Conservation (phyloP, 2,888 invertebrate genomes). For the Drosophila pegasa region DNA sequence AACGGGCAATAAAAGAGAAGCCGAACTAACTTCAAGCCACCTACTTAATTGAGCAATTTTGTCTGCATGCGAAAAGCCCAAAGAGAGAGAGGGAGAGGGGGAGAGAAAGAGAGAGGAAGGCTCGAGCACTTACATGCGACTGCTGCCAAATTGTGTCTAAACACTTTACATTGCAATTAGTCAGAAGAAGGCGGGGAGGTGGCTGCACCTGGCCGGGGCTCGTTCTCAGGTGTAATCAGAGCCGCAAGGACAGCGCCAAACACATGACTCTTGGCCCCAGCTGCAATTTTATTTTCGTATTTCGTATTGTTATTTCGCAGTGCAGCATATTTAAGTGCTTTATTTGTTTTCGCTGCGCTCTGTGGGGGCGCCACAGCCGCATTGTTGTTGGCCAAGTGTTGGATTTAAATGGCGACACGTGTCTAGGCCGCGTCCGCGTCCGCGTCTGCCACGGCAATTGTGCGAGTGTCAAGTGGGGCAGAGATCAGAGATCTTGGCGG, state of each 20-base stretch:
- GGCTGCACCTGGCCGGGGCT: neutral
- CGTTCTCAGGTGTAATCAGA: neutral
- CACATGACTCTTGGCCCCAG: conserved; percentile 27
- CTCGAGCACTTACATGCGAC: conserved; percentile 26
- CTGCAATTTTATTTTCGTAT: conserved; percentile 30
- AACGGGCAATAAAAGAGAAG: conserved; percentile 19
- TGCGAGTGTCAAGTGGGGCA: conserved; percentile 29
- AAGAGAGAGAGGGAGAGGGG: neutral
- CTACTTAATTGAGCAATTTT: conserved; percentile 64
- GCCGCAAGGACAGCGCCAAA: conserved; percentile 27
- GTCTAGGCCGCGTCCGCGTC: conserved; percentile 25
- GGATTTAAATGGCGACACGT: conserved; percentile 56
- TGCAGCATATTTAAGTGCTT: conserved; percentile 48
- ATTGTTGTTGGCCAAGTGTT: conserved; percentile 33
- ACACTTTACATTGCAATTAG: conserved; percentile 74
- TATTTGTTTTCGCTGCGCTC: conserved; percentile 42
- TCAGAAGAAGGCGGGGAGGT: conserved; percentile 7
- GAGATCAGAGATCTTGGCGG: conserved; percentile 16
- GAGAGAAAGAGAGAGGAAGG: neutral
- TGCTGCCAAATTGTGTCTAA: conserved; percentile 64
- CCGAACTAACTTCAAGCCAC: conserved; percentile 12
- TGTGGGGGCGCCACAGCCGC: conserved; percentile 19
- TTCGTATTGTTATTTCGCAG: conserved; percentile 11
- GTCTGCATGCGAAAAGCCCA: conserved; percentile 5
- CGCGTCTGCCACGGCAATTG: conserved; percentile 12